Evolutionary conservation across 1,140 invertebrate species (phyloP), one percentile per base, ranked within the genome.

Genomic region (Bemisia tabaci): DNA sequence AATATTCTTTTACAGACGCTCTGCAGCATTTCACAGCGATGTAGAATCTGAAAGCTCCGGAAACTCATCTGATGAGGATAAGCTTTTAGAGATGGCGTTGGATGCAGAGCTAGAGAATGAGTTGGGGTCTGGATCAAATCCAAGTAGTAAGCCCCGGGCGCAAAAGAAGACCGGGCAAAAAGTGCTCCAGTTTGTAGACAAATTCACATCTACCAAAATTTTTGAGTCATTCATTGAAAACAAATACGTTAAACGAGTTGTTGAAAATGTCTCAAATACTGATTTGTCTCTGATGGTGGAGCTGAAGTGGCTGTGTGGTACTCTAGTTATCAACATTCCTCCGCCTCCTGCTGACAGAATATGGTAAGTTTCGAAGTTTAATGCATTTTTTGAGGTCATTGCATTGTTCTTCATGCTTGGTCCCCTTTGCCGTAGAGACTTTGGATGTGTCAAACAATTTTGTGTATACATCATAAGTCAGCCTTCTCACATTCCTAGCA

Each of bases 281-380:
- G 90, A 92, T 67, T 85, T 98, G 21, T 85, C 90, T 60, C 80
- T 98, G 63, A 89, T 88, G 70, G 90, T 98, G 2, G 92, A 94
- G 75, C 78, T 98, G 9, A 88, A 89, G 63, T 85, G 84, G 24
- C 76, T 97, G 67, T 85, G 87, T 70, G 95, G 95, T 0, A 85
- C 87, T 22, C 78, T 96, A 59, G 87, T 90, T 1, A 68, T 98
- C n/a, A 98, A 98, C 78, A 84, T 98, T 72, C 94, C 95, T 27
- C 90, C 93, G 25, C 91, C 94, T 59, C 95, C 95, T 0, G 87
- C 90, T 59, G 94, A 98, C 79, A 82, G 95, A 62, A 72, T 98
- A 1, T 98, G 96, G 96, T 81, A 89, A 63, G 87, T 69, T 12
- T 17, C n/a, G n/a, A 48, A 48, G 17, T 48, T 48, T 48, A 48